phyloP scores from a whole-genome alignment of 2,797 vertebrate genomes.

The Phrynocephalus guinanensis region DNA sequence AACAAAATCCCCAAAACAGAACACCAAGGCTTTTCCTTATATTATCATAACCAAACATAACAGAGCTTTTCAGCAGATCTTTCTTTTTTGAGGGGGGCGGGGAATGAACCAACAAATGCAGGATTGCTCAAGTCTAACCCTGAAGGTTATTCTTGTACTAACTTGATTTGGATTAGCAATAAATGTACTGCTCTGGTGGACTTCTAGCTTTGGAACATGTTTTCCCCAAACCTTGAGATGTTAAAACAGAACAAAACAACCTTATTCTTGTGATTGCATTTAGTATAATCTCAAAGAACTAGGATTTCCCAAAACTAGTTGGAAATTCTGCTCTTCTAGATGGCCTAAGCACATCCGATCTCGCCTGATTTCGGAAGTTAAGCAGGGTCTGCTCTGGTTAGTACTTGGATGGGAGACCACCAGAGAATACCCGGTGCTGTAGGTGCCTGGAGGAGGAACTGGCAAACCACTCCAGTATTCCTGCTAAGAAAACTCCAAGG shows the following conservation, averaged over 20 bases:
- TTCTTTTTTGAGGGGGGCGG: background rate
- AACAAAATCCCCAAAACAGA: background rate
- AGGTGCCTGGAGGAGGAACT: too few species aligned
- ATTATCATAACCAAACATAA: constrained; percentile 28
- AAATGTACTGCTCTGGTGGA: background rate
- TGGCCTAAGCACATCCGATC: too few species aligned
- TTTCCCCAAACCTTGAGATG: background rate
- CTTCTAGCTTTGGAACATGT: background rate
- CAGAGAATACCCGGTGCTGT: too few species aligned
- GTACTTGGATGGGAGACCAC: too few species aligned
- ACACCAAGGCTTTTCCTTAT: background rate
- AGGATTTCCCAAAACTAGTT: background rate
- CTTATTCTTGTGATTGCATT: background rate
- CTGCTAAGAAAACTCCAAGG: too few species aligned
- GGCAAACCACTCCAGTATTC: too few species aligned
- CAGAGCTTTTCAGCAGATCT: constrained; percentile 8
- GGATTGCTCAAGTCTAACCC: constrained; percentile 11
- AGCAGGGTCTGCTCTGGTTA: too few species aligned
- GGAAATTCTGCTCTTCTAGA: too few species aligned
- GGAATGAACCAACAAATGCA: background rate
- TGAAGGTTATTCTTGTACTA: background rate
- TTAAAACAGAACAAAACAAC: background rate
- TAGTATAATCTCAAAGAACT: background rate
- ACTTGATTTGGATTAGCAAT: background rate
- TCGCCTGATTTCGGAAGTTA: too few species aligned